Base-by-base conservation (phyloP, 2,797 vertebrate genomes). In the Tachyglossus aculeatus region DNA sequence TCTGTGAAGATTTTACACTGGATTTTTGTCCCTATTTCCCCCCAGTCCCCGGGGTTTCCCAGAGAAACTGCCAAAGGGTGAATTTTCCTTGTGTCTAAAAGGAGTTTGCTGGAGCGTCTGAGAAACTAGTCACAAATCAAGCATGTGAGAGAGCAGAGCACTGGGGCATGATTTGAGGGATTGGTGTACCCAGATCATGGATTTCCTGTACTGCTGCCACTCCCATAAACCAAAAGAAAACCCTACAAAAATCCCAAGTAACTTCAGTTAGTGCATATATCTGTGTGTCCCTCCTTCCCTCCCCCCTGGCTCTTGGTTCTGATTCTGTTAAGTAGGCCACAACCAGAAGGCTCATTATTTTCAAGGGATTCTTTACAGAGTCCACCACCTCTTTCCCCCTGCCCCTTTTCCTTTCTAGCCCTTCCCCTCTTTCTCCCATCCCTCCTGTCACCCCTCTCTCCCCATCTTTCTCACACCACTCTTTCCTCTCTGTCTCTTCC, bases 151-250 rank as follows among this genome's bases (percentile, higher is more conserved):
- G 31, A 66, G 41, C 25, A 33, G 31, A 50, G 51, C 22, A 25
- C 21, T 14, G 67, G 57, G 43, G 66, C 34, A 29, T 36, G 18
- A 24, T 62, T 16, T 19, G 54, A 32, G 41, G 5, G 54, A 64
- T 38, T 66, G 62, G 54, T 69, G 71, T 51, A 72, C 70, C 72
- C 48, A 67, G 67, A 60, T 68, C 47, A 56, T 71, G 59, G 59
- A 37, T 78, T 73, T 74, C 64, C 77, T 63, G 66, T n/a, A n/a
- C 59, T 60, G 44, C 37, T 71, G 55, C 51, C 55, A 45, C 27
- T 59, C 39, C n/a, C 36, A 44, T 69, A 71, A 55, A 47, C 68
- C 67, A n/a, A 31, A 48, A 34, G 48, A 59, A 62, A 9, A 7
- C 53, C 57, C 43, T n/a, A 25, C 37, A 36, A 62, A 53, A 47